Conservation (phyloP, 1,140 invertebrate species). For the Diachasmimorpha longicaudata region DNA sequence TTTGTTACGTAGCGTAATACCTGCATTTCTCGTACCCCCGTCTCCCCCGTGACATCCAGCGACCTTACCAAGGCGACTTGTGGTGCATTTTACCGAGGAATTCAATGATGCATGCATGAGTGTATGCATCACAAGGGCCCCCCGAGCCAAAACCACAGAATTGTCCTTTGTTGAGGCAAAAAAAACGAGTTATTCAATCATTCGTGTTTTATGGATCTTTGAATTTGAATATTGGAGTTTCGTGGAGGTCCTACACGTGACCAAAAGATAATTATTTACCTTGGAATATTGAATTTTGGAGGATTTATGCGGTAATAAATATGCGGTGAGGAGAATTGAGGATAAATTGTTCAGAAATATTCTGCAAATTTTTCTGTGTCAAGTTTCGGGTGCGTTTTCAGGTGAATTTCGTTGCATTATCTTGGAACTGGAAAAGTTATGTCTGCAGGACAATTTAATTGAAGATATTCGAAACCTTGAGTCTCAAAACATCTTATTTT, state of each 20-base stretch:
- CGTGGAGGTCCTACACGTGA: not conserved
- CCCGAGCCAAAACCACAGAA: not conserved
- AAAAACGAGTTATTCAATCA: not conserved
- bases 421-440: too few relatives aligned
- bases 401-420: too few relatives aligned
- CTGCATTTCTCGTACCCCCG: not conserved
- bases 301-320: not conserved
- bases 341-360: too few relatives aligned
- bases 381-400: too few relatives aligned
- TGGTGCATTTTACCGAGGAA: not conserved
- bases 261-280: not conserved
- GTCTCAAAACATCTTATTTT: too few relatives aligned
- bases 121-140: not conserved
- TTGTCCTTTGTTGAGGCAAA: not conserved
- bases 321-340: not conserved
- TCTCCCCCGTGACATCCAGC: not conserved
- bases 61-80: slow-evolving; percentile 8
- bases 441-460: too few relatives aligned
- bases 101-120: not conserved
- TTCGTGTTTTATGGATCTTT: not conserved
- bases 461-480: too few relatives aligned
- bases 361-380: too few relatives aligned
- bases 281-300: not conserved
- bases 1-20: slow-evolving; percentile 7
- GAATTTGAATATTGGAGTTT: not conserved